phyloP scores from a whole-genome alignment of 2,797 vertebrate genomes.

The Vespertilio murinus region DNA sequence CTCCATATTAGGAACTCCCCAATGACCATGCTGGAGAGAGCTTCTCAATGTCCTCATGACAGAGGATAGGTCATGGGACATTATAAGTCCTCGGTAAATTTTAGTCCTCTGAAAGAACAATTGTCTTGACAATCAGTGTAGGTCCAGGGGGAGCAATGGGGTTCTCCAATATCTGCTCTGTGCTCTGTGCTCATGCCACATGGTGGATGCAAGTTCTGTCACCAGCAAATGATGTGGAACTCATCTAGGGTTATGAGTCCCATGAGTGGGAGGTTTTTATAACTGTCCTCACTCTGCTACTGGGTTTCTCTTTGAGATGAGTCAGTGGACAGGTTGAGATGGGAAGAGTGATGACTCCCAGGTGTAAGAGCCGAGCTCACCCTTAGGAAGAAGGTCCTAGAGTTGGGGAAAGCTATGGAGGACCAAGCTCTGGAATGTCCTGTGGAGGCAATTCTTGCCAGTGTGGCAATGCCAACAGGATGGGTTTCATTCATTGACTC shows the following conservation, averaged over 20 bases:
- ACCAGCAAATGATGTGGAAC: neutral
- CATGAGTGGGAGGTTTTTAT: neutral
- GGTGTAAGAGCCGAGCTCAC: neutral
- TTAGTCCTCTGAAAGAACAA: neutral
- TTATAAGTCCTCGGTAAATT: neutral
- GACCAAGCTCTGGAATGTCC: neutral
- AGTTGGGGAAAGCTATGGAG: neutral
- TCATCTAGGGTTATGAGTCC: neutral
- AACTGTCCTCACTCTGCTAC: neutral
- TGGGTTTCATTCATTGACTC: neutral
- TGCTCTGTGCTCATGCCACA: neutral
- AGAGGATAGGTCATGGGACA: neutral
- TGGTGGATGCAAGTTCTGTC: neutral
- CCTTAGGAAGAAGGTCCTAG: neutral
- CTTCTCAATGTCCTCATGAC: neutral
- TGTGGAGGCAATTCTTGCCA: too few species aligned
- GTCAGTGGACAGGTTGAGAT: neutral
- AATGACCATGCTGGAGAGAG: neutral
- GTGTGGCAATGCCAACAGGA: neutral
- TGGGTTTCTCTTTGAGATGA: neutral
- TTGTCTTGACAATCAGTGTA: neutral
- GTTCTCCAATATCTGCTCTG: neutral
- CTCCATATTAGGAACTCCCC: neutral
- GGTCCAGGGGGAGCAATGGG: neutral
- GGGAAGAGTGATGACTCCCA: neutral